Conservation (phyloP, 2,888 invertebrate genomes). For the Steinernema carpocapsae region DNA sequence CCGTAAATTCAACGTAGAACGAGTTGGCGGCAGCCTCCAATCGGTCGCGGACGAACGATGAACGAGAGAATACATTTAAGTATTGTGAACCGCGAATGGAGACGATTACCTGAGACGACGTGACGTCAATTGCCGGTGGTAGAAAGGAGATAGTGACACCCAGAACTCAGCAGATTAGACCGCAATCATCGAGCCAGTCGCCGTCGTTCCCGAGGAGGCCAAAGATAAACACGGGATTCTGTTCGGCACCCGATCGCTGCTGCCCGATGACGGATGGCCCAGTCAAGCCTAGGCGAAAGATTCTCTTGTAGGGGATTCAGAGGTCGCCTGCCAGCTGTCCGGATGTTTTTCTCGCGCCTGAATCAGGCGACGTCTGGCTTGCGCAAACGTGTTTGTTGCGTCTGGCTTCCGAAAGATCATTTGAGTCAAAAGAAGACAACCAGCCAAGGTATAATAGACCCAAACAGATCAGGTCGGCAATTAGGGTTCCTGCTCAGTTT, state of each 20-base stretch:
- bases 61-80: neutral
- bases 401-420: neutral
- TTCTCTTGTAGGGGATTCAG: constrained; percentile 3
- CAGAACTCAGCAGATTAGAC: constrained; percentile 19
- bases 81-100: constrained; percentile 11
- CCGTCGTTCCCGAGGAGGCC: neutral
- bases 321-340: constrained; percentile 13
- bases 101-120: constrained; percentile 10
- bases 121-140: constrained; percentile 22
- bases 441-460: no score
- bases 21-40: neutral
- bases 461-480: no score
- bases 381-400: neutral
- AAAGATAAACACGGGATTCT: constrained; percentile 31
- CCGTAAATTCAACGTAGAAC: neutral
- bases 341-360: neutral
- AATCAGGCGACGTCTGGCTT: neutral
- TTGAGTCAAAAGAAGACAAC: neutral
- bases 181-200: neutral
- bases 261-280: constrained; percentile 13
- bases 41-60: neutral
- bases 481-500: neutral
- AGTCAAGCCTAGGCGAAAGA: neutral
- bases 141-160: constrained; percentile 23
- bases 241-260: neutral